Conservation (phyloP, 2,888 invertebrate genomes). For the Ametastegia equiseti region DNA sequence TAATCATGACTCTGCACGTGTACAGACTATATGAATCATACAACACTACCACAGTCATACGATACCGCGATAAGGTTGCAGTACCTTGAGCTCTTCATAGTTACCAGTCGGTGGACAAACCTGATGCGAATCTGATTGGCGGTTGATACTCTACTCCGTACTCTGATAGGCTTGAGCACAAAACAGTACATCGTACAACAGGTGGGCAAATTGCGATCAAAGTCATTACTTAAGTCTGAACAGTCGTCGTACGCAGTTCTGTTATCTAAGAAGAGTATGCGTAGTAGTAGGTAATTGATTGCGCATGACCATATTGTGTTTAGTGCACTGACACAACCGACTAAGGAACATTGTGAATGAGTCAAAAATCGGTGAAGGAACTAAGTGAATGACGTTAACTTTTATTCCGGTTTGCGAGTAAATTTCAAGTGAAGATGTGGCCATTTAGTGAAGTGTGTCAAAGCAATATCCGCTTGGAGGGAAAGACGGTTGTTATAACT, state of each 20-base stretch:
- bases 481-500: constrained; percentile 70
- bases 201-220: background rate
- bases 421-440: constrained; percentile 60
- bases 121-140: background rate
- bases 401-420: background rate
- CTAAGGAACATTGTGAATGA: too few species aligned
- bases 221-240: background rate
- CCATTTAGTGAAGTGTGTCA: constrained; percentile 69
- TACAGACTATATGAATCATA: too few species aligned
- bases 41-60: background rate
- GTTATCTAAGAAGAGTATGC: background rate
- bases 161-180: background rate
- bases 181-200: background rate
- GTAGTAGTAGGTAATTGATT: background rate
- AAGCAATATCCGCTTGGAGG: constrained; percentile 73
- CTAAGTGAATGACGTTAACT: background rate
- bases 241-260: background rate
- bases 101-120: too few species aligned
- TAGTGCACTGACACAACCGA: too few species aligned
- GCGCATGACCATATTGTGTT: background rate
- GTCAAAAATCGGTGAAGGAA: too few species aligned
- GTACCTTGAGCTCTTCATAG: background rate
- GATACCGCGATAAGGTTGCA: background rate
- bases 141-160: background rate
- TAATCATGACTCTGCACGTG: too few species aligned